These are phyloP conservation scores for Philopedon plagiatum DNA, from an alignment of 2,888 invertebrate species.

Conservation along the genomic window DNA sequence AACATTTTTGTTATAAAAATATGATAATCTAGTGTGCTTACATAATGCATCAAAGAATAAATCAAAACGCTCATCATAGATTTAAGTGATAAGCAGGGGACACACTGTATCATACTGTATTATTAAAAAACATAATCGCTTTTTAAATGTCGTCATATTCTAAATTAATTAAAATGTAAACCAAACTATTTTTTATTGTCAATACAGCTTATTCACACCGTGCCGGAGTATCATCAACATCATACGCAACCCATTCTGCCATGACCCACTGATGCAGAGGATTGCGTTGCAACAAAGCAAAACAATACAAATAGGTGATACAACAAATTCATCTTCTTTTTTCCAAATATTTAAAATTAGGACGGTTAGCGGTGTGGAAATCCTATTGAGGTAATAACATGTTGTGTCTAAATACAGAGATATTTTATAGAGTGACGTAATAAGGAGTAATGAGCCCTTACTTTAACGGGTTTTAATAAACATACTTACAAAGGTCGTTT, in stretches of 20 bases:
- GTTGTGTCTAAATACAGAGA: neutral
- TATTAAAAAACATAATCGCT: too few species aligned
- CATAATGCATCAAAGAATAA: too few species aligned
- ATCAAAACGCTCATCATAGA: too few species aligned
- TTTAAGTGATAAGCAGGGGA: too few species aligned
- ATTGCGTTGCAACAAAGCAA: slow-evolving; percentile 16
- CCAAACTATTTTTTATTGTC: slow-evolving; percentile 3
- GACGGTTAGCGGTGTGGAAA: slow-evolving; percentile 59
- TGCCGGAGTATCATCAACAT: neutral
- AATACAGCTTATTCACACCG: slow-evolving; percentile 8
- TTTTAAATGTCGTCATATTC: neutral
- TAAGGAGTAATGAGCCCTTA: neutral
- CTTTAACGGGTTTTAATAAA: too few species aligned
- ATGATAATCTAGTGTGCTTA: too few species aligned
- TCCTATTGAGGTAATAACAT: slow-evolving; percentile 51
- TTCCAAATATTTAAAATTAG: slow-evolving; percentile 58
- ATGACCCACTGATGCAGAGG: slow-evolving; percentile 16
- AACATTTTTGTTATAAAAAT: too few species aligned
- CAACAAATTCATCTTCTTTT: slow-evolving; percentile 50
- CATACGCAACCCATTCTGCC: slow-evolving; percentile 18
- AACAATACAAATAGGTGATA: slow-evolving; percentile 38
- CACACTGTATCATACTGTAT: too few species aligned
- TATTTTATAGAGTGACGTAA: neutral
- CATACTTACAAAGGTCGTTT: too few species aligned
- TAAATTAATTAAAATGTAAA: slow-evolving; percentile 17